Evolutionary conservation across 2,888 invertebrate genomes (phyloP), one percentile per base, ranked within the genome.

Genomic region (Lepetodrilus schrolli): DNA sequence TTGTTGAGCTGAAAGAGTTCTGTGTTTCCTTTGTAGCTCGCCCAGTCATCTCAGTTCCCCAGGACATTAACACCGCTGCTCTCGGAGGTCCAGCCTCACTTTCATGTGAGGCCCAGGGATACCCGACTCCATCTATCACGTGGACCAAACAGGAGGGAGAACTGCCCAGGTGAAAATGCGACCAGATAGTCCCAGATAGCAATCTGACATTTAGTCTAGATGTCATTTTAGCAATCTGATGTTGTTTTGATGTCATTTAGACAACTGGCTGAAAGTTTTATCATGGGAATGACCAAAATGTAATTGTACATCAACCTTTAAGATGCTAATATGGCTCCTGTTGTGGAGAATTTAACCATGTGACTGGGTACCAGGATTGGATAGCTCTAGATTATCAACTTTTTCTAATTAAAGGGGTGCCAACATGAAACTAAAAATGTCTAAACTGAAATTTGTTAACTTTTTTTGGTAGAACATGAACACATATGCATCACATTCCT

Each of bases 101-200:
- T 86, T 93, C 94, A 7, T 98, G 98, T 89, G 93, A 93, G 93
- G 77, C 93, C 93, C 80, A 88, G 94, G 65, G 93, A 93, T 68
- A 92, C 92, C 80, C 94, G 93, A 0, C 93, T 5, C 92, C 93
- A 58, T 88, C 91, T 2, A 80, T 90, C 66, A 83, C 84, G 13
- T 90, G 90, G 90, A 80, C 70, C 21, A 87, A 86, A 74, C 80
- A 82, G 68, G 82, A 84, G 8, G 89, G 88, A 66, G 77, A 82
- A 0, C 84, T 90, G 76, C 89, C 90, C 8, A 82, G 82, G 90
- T 89, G 78, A 66, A 17, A 1, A 17, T 43, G 7, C n/a, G 17
- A 43, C 2, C 43, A 17, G 4, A 43, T 17, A 17, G n/a, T 0
- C 43, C 4, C 17, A 17, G 43, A 13, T 17, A 17, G 8, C 43